Percentiles rank a stretch among this genome's conserved stretches.
phyloP scores from a whole-genome alignment of 2,797 vertebrate genomes.

The Carcharodon carcharias region DNA sequence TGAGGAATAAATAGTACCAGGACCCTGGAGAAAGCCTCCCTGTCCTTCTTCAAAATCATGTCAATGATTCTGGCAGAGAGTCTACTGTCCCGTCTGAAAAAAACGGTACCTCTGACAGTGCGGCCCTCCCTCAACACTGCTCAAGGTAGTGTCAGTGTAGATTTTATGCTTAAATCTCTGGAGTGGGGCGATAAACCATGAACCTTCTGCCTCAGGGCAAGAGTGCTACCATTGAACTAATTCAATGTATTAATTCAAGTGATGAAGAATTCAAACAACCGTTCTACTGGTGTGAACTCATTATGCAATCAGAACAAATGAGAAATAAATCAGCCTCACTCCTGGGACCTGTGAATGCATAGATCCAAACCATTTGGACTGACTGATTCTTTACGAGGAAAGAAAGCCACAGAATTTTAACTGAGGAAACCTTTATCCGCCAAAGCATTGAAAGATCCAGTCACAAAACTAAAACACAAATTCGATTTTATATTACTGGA shows the following conservation, averaged over 20 bases:
- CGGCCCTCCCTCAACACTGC: too few species aligned
- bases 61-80: too few species aligned
- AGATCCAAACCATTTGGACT: background rate
- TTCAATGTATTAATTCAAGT: background rate
- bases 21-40: too few species aligned
- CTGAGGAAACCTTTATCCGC: background rate
- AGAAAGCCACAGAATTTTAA: background rate
- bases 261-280: background rate
- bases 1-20: too few species aligned
- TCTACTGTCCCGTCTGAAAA: too few species aligned
- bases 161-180: too few species aligned
- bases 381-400: background rate
- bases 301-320: background rate
- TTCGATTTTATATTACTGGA: too few species aligned
- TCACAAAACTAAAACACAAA: background rate
- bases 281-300: background rate
- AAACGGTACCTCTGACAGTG: too few species aligned
- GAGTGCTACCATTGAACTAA: background rate
- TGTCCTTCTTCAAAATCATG: too few species aligned
- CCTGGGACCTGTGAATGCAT: background rate
- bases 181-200: too few species aligned
- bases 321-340: background rate
- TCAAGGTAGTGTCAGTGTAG: too few species aligned
- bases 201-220: too few species aligned
- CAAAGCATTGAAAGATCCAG: background rate